A percentile compares a stretch with the other conserved stretches of the same genome.
phyloP scores from a whole-genome alignment of 2,113 vertebrate species.

The Gallinago jamesoni region DNA sequence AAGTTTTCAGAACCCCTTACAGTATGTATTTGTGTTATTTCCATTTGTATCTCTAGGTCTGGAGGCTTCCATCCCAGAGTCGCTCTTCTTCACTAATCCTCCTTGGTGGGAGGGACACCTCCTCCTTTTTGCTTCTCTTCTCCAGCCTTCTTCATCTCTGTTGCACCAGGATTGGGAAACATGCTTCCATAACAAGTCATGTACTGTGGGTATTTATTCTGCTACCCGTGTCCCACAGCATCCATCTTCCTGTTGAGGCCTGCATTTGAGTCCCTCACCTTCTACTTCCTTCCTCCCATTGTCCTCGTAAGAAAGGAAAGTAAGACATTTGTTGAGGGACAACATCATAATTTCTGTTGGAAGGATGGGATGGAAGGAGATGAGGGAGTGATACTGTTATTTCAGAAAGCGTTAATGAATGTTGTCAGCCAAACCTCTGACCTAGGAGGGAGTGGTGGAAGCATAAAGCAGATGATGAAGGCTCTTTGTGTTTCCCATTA shows the following conservation, averaged over 20 bases:
- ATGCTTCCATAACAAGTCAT: background rate
- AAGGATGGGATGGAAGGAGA: background rate
- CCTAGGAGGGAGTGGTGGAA: constrained; percentile 16
- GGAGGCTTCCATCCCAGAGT: background rate
- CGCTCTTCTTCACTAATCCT: background rate
- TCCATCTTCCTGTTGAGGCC: background rate
- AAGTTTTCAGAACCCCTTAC: background rate
- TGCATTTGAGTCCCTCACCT: background rate
- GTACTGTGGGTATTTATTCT: background rate
- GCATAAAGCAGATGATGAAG: background rate
- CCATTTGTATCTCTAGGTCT: background rate
- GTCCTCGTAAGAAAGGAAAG: background rate
- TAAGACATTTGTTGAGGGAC: background rate
- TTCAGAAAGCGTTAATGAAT: constrained; percentile 16
- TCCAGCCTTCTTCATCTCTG: background rate
- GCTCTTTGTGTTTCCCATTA: background rate
- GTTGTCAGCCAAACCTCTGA: constrained; percentile 31
- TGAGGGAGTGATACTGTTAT: constrained; percentile 14
- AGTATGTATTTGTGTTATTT: background rate
- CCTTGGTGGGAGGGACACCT: background rate
- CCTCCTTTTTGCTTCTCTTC: background rate
- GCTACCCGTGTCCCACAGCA: background rate
- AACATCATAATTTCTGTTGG: background rate
- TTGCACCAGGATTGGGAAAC: background rate
- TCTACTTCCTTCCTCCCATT: background rate